phyloP scores from a whole-genome alignment of 2,113 vertebrate species.

The Alosa alosa region DNA sequence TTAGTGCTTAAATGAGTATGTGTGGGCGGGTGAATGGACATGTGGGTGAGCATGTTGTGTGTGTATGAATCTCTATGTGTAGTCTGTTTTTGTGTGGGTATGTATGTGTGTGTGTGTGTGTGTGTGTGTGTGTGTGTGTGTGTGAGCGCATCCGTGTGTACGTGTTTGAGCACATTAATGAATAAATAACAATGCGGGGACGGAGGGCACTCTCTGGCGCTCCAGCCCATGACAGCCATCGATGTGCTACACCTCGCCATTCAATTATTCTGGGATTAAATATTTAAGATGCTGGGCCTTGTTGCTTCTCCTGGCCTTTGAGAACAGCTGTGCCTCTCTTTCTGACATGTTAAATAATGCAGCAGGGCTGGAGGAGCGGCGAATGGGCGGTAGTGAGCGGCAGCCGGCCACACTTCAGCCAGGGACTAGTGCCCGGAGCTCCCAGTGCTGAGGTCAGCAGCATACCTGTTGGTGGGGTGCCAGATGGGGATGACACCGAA shows the following conservation, averaged over 20 bases:
- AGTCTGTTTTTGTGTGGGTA: slow-evolving; percentile 1
- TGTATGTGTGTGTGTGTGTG: slow-evolving; percentile 22
- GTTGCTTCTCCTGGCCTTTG: slow-evolving; percentile 15
- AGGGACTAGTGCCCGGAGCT: background rate
- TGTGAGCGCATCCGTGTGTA: background rate
- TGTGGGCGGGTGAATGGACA: slow-evolving; percentile 17
- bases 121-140: background rate
- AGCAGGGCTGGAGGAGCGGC: slow-evolving; percentile 23
- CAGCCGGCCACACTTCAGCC: slow-evolving; percentile 17
- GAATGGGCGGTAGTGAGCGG: background rate
- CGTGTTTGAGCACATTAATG: slow-evolving; percentile 19
- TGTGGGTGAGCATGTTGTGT: slow-evolving; percentile 9
- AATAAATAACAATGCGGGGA: slow-evolving; percentile 29
- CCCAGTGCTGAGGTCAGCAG: slow-evolving; percentile 6
- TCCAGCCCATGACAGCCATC: slow-evolving; percentile 32
- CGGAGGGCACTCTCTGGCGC: slow-evolving; percentile 19
- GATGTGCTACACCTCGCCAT: slow-evolving; percentile 30
- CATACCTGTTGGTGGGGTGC: background rate
- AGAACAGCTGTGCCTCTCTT: slow-evolving; percentile 22
- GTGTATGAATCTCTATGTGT: background rate
- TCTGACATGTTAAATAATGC: slow-evolving; percentile 45
- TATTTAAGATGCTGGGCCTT: slow-evolving; percentile 31
- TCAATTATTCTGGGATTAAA: slow-evolving; percentile 44
- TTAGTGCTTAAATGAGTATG: slow-evolving; percentile 7
- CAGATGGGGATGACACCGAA: background rate